These are phyloP conservation scores for Enteromius treurensis DNA, from an alignment of 2,797 vertebrate species.

Conservation along the genomic window DNA sequence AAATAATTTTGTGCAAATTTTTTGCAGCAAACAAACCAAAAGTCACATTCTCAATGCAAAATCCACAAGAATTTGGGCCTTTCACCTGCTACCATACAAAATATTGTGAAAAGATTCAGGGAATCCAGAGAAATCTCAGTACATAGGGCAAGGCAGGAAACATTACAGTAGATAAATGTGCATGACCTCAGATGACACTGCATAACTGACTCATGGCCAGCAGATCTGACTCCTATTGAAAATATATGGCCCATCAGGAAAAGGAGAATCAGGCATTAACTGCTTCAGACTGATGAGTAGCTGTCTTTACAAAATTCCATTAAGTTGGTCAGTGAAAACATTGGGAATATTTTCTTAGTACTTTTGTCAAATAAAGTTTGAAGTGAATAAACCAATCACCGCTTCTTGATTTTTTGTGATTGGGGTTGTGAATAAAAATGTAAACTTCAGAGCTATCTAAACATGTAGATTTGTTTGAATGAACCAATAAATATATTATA, in stretches of 20 bases:
- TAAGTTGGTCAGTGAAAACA: not conserved
- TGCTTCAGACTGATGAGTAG: not conserved
- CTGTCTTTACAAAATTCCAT: not conserved
- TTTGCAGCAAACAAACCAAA: no score
- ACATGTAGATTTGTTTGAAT: not conserved
- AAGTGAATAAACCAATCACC: not conserved
- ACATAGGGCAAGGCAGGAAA: not conserved
- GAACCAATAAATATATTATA: not conserved
- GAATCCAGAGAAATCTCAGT: not conserved
- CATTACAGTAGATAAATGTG: not conserved
- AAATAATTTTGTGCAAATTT: not conserved
- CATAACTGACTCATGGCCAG: not conserved
- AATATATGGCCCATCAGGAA: not conserved
- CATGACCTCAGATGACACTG: not conserved
- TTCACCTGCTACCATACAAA: not conserved
- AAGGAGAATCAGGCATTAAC: not conserved
- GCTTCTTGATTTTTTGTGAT: not conserved
- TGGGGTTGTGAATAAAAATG: not conserved
- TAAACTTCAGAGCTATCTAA: not conserved
- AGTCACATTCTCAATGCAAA: not conserved
- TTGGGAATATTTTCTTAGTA: not conserved
- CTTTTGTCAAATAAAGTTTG: not conserved
- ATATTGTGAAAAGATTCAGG: not conserved
- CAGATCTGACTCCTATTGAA: not conserved
- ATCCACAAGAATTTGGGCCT: not conserved